phyloP scores from a whole-genome alignment of 2,113 vertebrate genomes.

The Euleptes europaea region DNA sequence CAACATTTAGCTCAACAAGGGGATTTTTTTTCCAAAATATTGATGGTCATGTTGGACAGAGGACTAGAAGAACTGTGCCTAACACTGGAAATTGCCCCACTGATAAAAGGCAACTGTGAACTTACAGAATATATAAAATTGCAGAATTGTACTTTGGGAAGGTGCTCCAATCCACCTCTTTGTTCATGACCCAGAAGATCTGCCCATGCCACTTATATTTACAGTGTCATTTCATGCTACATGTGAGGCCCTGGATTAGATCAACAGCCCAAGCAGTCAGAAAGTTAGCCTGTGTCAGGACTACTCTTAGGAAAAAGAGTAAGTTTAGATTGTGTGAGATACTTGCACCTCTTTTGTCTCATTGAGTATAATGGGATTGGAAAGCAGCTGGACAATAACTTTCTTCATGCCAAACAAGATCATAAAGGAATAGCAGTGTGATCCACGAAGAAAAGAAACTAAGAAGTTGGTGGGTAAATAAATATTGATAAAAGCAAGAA shows the following conservation, averaged over 20 bases:
- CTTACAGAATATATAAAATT: too few species aligned
- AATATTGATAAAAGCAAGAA: not conserved
- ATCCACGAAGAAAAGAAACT: not conserved
- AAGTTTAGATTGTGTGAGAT: not conserved
- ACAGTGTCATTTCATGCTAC: not conserved
- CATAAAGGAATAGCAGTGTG: not conserved
- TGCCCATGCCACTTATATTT: not conserved
- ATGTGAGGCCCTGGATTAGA: not conserved
- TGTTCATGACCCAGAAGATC: not conserved
- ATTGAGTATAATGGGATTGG: not conserved
- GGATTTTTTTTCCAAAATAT: constrained; percentile 17
- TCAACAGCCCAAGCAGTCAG: not conserved
- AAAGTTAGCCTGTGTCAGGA: not conserved
- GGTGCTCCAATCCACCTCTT: not conserved
- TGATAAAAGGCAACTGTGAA: not conserved
- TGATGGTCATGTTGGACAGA: constrained; percentile 10
- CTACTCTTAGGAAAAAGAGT: not conserved
- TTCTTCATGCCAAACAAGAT: not conserved
- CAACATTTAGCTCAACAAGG: not conserved
- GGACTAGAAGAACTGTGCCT: not conserved
- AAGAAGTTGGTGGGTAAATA: not conserved
- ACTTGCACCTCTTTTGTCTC: not conserved
- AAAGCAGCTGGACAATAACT: too few species aligned
- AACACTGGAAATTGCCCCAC: not conserved
- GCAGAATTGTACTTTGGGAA: not conserved